These are phyloP conservation scores for Brachionus manjavacas DNA, from an alignment of 1,140 invertebrate genomes.

Conservation along the genomic window DNA sequence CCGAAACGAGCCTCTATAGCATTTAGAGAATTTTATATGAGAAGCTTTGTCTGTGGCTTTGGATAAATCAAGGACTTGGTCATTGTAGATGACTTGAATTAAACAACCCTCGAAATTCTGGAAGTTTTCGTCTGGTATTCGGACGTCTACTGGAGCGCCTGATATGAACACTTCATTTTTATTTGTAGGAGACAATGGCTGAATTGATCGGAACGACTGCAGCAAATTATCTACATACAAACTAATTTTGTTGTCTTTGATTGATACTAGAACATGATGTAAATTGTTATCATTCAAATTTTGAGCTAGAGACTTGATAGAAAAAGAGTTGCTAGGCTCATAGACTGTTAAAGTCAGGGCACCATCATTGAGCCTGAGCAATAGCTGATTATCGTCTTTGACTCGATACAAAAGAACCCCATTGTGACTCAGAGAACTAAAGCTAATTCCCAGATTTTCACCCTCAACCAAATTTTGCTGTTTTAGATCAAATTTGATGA, in stretches of 20 bases:
- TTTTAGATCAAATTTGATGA: not conserved
- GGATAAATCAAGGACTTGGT: not conserved
- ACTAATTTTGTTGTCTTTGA: not conserved
- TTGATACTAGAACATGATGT: conserved; percentile 1
- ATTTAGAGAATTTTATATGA: conserved; percentile 15
- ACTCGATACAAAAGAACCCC: conserved; percentile 12
- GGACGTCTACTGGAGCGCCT: not conserved
- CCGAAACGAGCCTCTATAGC: not conserved
- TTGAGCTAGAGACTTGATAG: not conserved
- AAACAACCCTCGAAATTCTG: conserved; percentile 30
- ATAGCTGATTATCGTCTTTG: not conserved
- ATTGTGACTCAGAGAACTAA: conserved; percentile 3
- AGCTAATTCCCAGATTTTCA: conserved; percentile 16
- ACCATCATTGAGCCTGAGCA: not conserved
- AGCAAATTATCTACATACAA: conserved; percentile 31
- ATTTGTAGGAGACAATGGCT: not conserved
- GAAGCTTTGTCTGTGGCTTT: not conserved
- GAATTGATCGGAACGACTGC: not conserved
- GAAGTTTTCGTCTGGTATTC: not conserved
- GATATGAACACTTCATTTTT: not conserved
- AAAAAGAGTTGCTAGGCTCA: not conserved
- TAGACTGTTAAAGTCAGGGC: not conserved
- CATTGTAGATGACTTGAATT: conserved; percentile 31
- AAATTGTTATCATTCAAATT: conserved; percentile 35
- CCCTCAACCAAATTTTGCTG: not conserved